Evolutionary conservation across 2,797 vertebrate species (phyloP), one percentile per base, ranked within the genome.

Genomic region (Halcyon leucocephala): DNA sequence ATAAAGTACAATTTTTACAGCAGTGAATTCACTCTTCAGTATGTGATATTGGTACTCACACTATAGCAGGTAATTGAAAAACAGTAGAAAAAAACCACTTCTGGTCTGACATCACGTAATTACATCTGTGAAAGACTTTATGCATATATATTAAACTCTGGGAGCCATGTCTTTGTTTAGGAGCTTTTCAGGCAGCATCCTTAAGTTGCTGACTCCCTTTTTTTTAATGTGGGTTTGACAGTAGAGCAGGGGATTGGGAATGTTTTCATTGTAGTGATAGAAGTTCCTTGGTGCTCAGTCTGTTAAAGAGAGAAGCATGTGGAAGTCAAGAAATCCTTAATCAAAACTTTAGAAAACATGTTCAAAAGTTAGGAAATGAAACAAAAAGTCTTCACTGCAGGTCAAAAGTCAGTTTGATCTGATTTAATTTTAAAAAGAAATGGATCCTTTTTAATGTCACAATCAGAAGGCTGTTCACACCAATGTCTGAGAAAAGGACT

Each of bases 121-220:
- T 85, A 39, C 4, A 51, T 21, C 49, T 66, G 11, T 69, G 76
- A 72, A 76, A 83, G 41, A 17, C 6, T 90, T 95, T 25, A 58
- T 90, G 61, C 37, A 54, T 69, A 26, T 31, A 73, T 58, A 51
- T 48, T 77, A 81, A 90, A 90, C 17, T 90, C 79, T 4, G 0
- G 29, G 28, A 90, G 57, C 18, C 18, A 62, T 29, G 55, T 11
- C 28, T 79, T 88, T 81, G 28, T 82, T 88, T 86, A 73, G 39
- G 64, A 88, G 80, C 13, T 88, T 93, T 91, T 69, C 66, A 91
- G 65, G 48, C 35, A 74, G 41, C 57, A 84, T 72, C 73, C 42
- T 70, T 82, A 91, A 31, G 41, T 64, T 95, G 76, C 79, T 93
- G 85, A 85, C 70, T 92, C 48, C 35, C 17, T 80, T 84, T 58